Evolutionary conservation across 2,113 vertebrate species (phyloP), one percentile per base, ranked within the genome.

Genomic region (Lota lota): DNA sequence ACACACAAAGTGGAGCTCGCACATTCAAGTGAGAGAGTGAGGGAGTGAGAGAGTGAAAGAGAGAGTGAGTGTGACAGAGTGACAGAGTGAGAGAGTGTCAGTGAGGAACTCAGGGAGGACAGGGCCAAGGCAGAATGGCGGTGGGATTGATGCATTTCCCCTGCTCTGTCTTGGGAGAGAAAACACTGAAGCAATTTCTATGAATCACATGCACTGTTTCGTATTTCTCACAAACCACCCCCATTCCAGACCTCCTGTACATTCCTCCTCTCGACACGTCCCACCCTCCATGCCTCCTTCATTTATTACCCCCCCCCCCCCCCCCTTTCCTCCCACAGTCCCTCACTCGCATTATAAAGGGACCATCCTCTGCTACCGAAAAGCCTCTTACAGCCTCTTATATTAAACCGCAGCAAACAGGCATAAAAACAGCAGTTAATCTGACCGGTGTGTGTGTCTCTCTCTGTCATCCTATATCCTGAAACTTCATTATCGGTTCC

Each of bases 101-200:
- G 40, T 47, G 40, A 47, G 40, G 40, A 47, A 5, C 40, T 47
- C 40, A 47, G 7, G 40, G 40, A 11, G 40, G 40, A 10, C 40
- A 60, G 54, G 76, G 69, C 17, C 1, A 7, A 16, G 24, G 33
- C 65, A 66, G 73, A 24, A 68, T 33, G 76, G 75, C 69, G 69
- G 67, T 61, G 73, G 73, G 83, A 83, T 73, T 76, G 80, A 87
- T 79, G 78, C 63, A 7, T 72, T 68, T 73, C 61, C 22, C 51
- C 62, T 1, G 54, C 56, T 73, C 74, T 53, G 65, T 66, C 22
- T 67, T 63, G 40, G 59, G 68, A 47, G 71, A 61, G 67, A 47
- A 22, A 24, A 67, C 64, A 79, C 47, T 70, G 68, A 68, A 63
- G 59, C 59, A 69, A 76, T 79, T 76, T 71, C 22, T 63, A 24